Percentiles rank a stretch among this genome's conserved stretches.
phyloP scores from a whole-genome alignment of 2,888 invertebrate genomes.

The Periphyllus acericola region DNA sequence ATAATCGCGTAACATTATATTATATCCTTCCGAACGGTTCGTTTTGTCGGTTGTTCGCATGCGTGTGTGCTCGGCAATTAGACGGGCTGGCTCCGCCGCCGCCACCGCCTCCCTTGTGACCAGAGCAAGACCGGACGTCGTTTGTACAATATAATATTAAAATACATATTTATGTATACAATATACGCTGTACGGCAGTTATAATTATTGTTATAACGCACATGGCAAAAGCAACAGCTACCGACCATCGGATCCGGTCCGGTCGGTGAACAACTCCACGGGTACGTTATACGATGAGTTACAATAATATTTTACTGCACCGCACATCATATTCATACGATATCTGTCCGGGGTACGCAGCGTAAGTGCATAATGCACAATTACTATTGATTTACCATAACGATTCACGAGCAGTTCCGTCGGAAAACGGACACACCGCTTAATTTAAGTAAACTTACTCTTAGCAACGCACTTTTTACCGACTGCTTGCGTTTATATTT shows the following conservation, averaged over 20 bases:
- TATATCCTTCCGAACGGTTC: neutral
- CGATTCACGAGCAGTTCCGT: no score
- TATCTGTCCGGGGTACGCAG: no score
- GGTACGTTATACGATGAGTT: neutral
- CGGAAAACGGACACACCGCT: no score
- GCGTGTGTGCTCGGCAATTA: neutral
- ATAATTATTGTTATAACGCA: neutral
- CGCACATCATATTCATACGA: no score
- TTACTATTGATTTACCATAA: no score
- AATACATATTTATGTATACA: neutral
- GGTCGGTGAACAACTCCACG: neutral
- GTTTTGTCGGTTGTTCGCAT: neutral
- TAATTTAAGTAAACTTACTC: no score
- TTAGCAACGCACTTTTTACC: no score
- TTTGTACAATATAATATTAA: neutral
- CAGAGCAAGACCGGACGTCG: conserved; percentile 32
- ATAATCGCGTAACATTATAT: neutral
- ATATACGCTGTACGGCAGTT: neutral
- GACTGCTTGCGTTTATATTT: no score
- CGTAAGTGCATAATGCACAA: no score
- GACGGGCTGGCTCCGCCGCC: neutral
- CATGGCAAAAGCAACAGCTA: conserved; percentile 6
- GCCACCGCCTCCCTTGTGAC: conserved; percentile 4
- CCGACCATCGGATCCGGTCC: conserved; percentile 7
- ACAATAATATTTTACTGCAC: no score